These are phyloP conservation scores for Cherax destructor DNA, from an alignment of 1,140 invertebrate genomes.

Conservation along the genomic window DNA sequence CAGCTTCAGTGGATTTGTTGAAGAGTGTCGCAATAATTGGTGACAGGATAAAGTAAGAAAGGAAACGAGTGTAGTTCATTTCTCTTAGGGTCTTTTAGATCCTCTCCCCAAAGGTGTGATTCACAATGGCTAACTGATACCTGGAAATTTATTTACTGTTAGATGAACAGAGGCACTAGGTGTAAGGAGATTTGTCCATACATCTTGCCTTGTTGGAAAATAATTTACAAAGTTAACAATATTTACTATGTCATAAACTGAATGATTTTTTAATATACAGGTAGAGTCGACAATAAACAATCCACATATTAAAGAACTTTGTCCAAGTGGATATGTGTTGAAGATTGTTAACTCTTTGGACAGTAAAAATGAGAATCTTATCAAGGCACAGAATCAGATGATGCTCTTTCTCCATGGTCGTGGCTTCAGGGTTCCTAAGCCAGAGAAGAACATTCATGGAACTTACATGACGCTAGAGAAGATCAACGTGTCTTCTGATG, in stretches of 20 bases:
- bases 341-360: constrained; percentile 89
- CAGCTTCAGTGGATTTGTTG: too few relatives aligned
- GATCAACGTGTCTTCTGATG: constrained; percentile 28
- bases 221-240: not conserved
- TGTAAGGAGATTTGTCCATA: too few relatives aligned
- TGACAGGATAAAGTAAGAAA: too few relatives aligned
- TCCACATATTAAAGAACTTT: constrained; percentile 72
- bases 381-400: constrained; percentile 84
- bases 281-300: constrained; percentile 67
- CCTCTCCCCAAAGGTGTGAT: too few relatives aligned
- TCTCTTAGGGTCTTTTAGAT: too few relatives aligned
- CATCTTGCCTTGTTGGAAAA: not conserved
- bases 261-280: not conserved
- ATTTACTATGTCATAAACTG: not conserved
- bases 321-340: constrained; percentile 83
- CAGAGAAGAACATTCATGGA: constrained; percentile 81
- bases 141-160: too few relatives aligned
- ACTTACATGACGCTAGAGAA: constrained; percentile 80
- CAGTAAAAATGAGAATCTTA: constrained; percentile 81
- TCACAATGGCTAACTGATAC: too few relatives aligned
- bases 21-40: too few relatives aligned
- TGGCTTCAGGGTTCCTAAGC: constrained; percentile 81
- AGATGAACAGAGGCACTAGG: too few relatives aligned
- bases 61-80: too few relatives aligned
- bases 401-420: constrained; percentile 82